A percentile compares a stretch with the other conserved stretches of the same genome.
Evolutionary conservation across 2,113 vertebrate species (phyloP).

Genomic region (Parus major): DNA sequence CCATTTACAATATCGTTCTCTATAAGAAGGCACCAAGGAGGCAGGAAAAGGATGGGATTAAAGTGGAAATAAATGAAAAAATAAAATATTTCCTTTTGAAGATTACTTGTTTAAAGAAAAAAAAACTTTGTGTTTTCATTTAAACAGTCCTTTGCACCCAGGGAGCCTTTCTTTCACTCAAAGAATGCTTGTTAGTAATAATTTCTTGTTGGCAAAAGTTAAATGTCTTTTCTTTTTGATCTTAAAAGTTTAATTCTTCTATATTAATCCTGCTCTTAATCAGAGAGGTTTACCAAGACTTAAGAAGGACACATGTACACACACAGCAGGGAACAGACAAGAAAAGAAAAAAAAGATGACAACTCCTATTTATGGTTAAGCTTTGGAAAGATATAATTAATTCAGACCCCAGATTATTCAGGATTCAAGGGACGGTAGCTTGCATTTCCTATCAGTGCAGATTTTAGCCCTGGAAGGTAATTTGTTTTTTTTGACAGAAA

Average conservation of each 20-base stretch:
- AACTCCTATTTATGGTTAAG: slow-evolving; percentile 40
- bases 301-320: slow-evolving; percentile 22
- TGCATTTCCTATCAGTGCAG: slow-evolving; percentile 7
- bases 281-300: slow-evolving; percentile 44
- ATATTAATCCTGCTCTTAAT: slow-evolving; percentile 59
- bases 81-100: slow-evolving; percentile 30
- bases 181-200: slow-evolving; percentile 32
- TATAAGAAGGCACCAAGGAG: background rate
- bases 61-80: slow-evolving; percentile 36
- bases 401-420: slow-evolving; percentile 51
- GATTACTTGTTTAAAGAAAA: background rate
- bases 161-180: slow-evolving; percentile 26
- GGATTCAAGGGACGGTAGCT: background rate
- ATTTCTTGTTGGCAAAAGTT: slow-evolving; percentile 43
- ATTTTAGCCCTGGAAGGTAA: slow-evolving; percentile 19
- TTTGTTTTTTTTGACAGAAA: background rate
- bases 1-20: background rate
- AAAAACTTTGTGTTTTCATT: background rate
- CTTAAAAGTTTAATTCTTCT: slow-evolving; percentile 55
- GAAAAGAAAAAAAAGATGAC: background rate
- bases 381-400: slow-evolving; percentile 57
- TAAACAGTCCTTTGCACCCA: slow-evolving; percentile 5
- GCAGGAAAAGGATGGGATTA: background rate
- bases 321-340: slow-evolving; percentile 39
- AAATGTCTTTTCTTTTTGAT: slow-evolving; percentile 46